Evolutionary conservation across 2,797 vertebrate species (phyloP), one percentile per base, ranked within the genome.

Genomic region (Coreius guichenoti): DNA sequence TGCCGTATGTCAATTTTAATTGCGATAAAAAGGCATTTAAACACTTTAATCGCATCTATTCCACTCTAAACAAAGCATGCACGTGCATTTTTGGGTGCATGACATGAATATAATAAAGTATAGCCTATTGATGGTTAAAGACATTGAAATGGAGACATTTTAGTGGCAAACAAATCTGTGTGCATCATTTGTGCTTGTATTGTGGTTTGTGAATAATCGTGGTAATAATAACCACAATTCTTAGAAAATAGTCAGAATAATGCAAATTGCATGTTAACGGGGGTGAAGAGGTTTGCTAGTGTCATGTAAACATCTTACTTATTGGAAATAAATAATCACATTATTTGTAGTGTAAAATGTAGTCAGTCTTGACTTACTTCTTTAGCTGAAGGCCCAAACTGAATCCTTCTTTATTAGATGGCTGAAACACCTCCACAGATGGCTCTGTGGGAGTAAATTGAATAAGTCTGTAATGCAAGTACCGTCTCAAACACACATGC

Each of bases 341-440:
- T 11, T 23, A 56, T 9, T 39, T 23, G 21, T n/a, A n/a, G 3
- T n/a, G 54, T n/a, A 26, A 29, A 63, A 63, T 1, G 0, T 3
- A 63, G 13, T 63, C 26, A 31, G 1, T 3, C 61, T 65, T 29
- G 8, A 87, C 98, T 97, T 93, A 99, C 98, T 99, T 99, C 93
- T 99, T 99, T 88, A 99, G 94, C 91, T 99, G 98, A 86, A 99
- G 95, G 90, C 98, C 98, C 77, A 99, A 92, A 87, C 98, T 98
- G 70, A 99, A 99, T 67, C 97, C 97, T 83, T 99, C 98, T 94
- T 99, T 99, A 93, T 98, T 99, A 69, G 98, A 99, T 0, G 98
- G 98, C 93, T 99, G 98, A 94, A 99, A 99, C 90, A 99, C 98
- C 86, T 99, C 98, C 51, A 99, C 98, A 77, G 98, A 98, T 0